Conservation (phyloP, 2,797 vertebrate species). For the Oreortyx pictus region DNA sequence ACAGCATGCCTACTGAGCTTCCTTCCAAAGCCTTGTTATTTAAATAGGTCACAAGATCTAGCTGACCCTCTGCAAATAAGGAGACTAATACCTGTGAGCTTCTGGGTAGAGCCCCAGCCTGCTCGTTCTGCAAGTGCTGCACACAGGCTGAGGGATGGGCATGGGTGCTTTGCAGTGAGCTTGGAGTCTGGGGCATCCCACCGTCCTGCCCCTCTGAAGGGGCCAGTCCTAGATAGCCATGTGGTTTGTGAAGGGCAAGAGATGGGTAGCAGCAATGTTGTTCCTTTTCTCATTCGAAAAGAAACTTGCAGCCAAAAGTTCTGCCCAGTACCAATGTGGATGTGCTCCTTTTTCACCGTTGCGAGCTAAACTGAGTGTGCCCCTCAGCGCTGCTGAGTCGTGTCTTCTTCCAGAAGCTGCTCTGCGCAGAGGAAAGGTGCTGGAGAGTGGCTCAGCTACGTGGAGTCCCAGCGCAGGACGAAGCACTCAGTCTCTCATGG, state of each 20-base stretch:
- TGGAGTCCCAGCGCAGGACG: background rate
- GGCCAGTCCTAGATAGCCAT: background rate
- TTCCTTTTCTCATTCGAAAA: background rate
- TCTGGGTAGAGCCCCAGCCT: background rate
- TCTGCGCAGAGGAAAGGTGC: background rate
- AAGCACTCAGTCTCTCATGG: fast-evolving
- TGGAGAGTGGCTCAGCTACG: background rate
- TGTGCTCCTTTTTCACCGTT: background rate
- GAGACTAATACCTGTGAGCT: background rate
- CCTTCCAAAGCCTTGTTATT: background rate
- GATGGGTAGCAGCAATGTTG: background rate
- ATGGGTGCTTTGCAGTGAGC: background rate
- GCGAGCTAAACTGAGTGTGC: fast-evolving
- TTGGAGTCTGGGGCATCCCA: fast-evolving
- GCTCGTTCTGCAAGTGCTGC: background rate
- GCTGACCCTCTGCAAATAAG: background rate
- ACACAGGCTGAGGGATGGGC: background rate
- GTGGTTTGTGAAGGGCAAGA: background rate
- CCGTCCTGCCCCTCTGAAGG: background rate
- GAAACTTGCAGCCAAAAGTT: background rate
- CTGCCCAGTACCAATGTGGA: fast-evolving
- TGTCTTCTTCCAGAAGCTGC: background rate
- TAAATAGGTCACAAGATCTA: background rate
- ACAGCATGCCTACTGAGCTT: background rate
- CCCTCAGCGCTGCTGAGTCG: fast-evolving